Conservation (phyloP, 2,797 vertebrate species). For the Leptatherina wallacei region DNA sequence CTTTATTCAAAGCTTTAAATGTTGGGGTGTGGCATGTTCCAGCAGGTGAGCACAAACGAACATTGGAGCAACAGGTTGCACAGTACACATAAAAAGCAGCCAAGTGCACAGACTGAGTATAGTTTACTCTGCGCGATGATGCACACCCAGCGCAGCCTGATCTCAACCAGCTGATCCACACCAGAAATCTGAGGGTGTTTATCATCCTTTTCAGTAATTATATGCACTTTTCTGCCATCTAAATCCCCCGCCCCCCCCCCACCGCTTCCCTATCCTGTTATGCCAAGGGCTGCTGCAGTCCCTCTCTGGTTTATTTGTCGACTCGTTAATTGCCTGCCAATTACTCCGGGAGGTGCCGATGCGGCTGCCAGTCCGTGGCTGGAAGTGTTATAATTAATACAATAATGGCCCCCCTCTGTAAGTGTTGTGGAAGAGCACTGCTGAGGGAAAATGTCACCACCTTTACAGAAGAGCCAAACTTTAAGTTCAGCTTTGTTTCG, state of each 20-base stretch:
- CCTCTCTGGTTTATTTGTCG: slow-evolving; percentile 76
- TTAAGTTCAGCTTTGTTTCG: slow-evolving; percentile 5
- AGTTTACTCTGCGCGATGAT: slow-evolving; percentile 7
- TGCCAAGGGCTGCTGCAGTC: slow-evolving; percentile 69
- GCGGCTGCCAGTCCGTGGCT: slow-evolving; percentile 74
- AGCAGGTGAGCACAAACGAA: slow-evolving; percentile 10
- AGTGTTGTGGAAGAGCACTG: slow-evolving; percentile 38
- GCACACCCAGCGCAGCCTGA: slow-evolving; percentile 17
- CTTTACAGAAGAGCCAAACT: slow-evolving; percentile 48
- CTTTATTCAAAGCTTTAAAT: slow-evolving; percentile 41
- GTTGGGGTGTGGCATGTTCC: background rate
- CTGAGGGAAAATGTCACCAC: slow-evolving; percentile 68
- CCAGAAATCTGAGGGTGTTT: slow-evolving; percentile 49
- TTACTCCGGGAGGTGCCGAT: slow-evolving; percentile 80
- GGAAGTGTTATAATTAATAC: slow-evolving; percentile 81
- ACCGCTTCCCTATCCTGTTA: slow-evolving; percentile 25
- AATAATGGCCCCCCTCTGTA: slow-evolving; percentile 75
- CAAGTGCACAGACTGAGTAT: background rate
- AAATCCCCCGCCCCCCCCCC: slow-evolving; percentile 35
- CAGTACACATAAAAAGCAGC: slow-evolving; percentile 16
- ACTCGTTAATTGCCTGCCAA: slow-evolving; percentile 86
- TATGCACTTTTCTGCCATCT: slow-evolving; percentile 59
- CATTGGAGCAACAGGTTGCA: slow-evolving; percentile 36
- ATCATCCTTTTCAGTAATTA: slow-evolving; percentile 73
- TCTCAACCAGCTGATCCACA: slow-evolving; percentile 50